phyloP scores from a whole-genome alignment of 2,797 vertebrate genomes.

The Rousettus madagascariensis region DNA sequence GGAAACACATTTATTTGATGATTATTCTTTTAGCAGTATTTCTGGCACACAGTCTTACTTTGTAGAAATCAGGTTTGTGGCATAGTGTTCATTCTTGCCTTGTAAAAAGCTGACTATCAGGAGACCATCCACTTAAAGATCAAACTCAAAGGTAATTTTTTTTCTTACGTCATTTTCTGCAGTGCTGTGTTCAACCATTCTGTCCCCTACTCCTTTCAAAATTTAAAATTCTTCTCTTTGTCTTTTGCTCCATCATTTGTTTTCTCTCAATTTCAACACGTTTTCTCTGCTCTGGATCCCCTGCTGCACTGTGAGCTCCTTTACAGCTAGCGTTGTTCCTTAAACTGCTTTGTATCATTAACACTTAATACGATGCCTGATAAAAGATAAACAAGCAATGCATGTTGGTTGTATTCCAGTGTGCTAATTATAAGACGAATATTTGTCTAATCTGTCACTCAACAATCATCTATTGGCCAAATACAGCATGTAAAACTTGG shows the following conservation, averaged over 20 bases:
- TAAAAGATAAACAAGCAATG: not conserved
- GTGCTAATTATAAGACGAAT: not conserved
- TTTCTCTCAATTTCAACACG: not conserved
- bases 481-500: not conserved
- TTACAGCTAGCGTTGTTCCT: not conserved
- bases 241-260: not conserved
- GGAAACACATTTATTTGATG: not conserved
- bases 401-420: not conserved
- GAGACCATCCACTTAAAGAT: not conserved
- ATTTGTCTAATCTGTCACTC: constrained; percentile 2
- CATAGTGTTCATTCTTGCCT: not conserved
- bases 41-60: not conserved
- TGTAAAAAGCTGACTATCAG: not conserved
- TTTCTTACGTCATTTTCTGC: not conserved
- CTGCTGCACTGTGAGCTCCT: not conserved
- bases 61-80: not conserved
- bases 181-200: not conserved
- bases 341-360: not conserved
- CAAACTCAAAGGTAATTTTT: not conserved
- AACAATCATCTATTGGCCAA: not conserved
- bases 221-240: not conserved
- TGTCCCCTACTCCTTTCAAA: not conserved
- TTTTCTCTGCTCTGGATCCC: not conserved
- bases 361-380: not conserved
- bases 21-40: not conserved